Base-by-base conservation (phyloP, 2,888 invertebrate species). In the Sphecodes monilicornis region DNA sequence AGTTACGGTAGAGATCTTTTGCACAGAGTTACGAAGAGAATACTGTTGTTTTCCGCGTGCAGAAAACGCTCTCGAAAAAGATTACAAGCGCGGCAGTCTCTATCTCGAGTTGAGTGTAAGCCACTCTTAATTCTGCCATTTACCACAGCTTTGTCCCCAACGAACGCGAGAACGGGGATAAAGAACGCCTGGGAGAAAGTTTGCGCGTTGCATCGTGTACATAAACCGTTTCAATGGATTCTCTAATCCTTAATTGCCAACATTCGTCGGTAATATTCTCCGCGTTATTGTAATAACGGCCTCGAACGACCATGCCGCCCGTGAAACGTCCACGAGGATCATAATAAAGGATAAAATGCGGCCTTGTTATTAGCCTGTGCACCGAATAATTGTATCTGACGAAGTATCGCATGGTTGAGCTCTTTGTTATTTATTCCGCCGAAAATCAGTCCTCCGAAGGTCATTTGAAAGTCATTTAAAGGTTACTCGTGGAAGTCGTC, bases 221-320 rank as follows among this genome's bases (percentile, higher is more conserved):
- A 32, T 81, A 57, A 81, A 81, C 54, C 54, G 26, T 50, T 57
- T 43, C 68, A 81, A 81, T 64, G 68, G 57, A 81, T 80, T 66
- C 71, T 0, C 46, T 80, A 43, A 81, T 81, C 81, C 82, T 57
- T 72, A 72, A 81, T 81, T 72, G 71, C 72, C 26, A 16, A 29
- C 82, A 72, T 80, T 80, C 46, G 43, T 64, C 32, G 64, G 3
- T 32, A 8, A 32, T 18, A 64, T 80, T 50, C 18, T 32, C 60
- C 39, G 26, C 46, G 50, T 71, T 64, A 50, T n/a, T 16, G 60
- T 81, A 54, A 72, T 36, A 68, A 68, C 32, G 29, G 46, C 26
- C 57, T 16, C 57, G 57, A 29, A 29, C 57, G 16, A 60, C 57
- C 26, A 13, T 16, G 26, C 57, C 1, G 16, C 26, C 57, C 29